Evolutionary conservation across 2,113 vertebrate genomes (phyloP).

Genomic region (Microtus oregoni): DNA sequence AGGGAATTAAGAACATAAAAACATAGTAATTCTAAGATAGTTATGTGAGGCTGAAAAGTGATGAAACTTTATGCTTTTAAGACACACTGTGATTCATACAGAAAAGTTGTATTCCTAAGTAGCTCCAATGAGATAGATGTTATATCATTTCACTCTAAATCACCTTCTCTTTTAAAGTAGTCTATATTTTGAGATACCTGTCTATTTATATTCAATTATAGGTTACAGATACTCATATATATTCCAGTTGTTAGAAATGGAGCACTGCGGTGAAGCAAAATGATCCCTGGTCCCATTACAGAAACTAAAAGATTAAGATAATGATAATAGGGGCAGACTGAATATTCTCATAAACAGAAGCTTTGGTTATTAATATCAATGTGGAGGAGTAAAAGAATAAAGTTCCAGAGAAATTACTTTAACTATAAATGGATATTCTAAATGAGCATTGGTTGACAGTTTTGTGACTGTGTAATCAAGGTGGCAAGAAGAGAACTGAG

Average conservation of each 20-base stretch:
- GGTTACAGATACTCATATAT: neutral
- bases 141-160: neutral
- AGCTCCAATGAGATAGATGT: neutral
- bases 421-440: slow-evolving; percentile 34
- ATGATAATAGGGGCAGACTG: neutral
- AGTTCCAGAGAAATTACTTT: neutral
- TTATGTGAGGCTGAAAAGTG: neutral
- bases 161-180: neutral
- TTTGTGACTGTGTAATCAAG: neutral
- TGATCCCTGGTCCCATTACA: neutral
- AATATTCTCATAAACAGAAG: slow-evolving; percentile 27
- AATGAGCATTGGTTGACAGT: neutral
- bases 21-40: neutral
- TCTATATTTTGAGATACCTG: neutral
- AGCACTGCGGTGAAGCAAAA: neutral
- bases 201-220: neutral
- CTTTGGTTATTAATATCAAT: slow-evolving; percentile 21
- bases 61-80: neutral
- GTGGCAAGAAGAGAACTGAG: neutral
- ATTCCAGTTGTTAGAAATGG: neutral
- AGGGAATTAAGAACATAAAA: neutral
- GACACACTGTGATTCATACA: neutral
- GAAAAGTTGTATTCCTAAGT: slow-evolving; percentile 2
- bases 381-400: slow-evolving; percentile 9
- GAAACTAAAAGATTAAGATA: slow-evolving; percentile 28